phyloP scores from a whole-genome alignment of 2,113 vertebrate species.

The Cisticola juncidis region DNA sequence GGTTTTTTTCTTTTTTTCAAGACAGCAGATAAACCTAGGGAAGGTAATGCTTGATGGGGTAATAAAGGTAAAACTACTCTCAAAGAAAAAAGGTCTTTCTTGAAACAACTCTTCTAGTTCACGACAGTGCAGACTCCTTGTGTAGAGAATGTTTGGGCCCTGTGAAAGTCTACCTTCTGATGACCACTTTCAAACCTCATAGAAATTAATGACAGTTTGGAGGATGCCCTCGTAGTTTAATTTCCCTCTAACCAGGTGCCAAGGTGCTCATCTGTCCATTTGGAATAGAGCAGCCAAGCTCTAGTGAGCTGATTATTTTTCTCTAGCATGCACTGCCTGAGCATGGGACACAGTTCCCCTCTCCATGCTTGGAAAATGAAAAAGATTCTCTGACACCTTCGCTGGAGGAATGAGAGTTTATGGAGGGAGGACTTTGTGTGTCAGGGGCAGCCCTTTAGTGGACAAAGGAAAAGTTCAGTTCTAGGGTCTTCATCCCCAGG shows the following conservation, averaged over 20 bases:
- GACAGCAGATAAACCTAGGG: background rate
- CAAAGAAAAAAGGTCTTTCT: background rate
- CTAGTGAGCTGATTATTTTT: background rate
- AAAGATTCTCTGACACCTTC: background rate
- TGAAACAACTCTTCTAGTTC: background rate
- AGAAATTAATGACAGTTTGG: background rate
- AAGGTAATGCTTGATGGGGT: background rate
- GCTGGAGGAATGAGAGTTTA: background rate
- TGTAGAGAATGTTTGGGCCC: background rate
- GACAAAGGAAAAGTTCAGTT: background rate
- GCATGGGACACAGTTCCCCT: background rate
- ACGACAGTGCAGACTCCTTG: background rate
- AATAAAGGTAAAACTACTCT: background rate
- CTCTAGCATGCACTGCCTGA: background rate
- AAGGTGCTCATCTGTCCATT: background rate
- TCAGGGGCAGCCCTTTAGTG: background rate
- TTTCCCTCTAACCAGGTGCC: background rate
- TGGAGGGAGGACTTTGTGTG: background rate
- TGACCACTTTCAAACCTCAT: background rate
- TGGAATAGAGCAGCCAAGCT: background rate
- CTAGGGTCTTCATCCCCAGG: background rate
- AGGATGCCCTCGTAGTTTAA: accelerated
- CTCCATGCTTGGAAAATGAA: background rate
- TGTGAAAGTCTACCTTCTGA: background rate
- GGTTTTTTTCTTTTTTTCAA: background rate